Conservation (phyloP, 2,888 invertebrate species). For the Athalia circularis region DNA sequence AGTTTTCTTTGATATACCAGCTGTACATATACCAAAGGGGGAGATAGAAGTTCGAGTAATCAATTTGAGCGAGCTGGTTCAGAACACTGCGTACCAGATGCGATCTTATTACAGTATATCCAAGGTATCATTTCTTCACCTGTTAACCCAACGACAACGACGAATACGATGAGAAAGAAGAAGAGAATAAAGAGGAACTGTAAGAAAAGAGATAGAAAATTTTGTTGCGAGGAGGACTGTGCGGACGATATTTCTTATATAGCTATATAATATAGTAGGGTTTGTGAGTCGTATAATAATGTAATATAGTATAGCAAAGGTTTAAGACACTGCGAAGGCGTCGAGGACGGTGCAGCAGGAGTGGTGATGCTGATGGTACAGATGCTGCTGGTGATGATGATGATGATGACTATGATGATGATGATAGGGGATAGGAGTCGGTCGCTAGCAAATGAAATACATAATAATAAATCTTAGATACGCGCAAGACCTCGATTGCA, state of each 20-base stretch:
- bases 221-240: background rate
- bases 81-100: slow-evolving; percentile 22
- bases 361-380: slow-evolving; percentile 37
- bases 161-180: too few species aligned
- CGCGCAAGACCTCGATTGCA: slow-evolving; percentile 30
- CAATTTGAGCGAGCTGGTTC: slow-evolving; percentile 22
- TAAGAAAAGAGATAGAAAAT: slow-evolving; percentile 5
- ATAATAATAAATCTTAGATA: slow-evolving; percentile 40
- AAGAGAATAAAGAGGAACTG: background rate
- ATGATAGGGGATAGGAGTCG: slow-evolving; percentile 29
- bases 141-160: slow-evolving; percentile 4
- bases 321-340: slow-evolving; percentile 11
- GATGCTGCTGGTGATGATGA: slow-evolving; percentile 25
- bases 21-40: background rate
- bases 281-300: slow-evolving; percentile 11
- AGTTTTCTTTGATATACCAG: background rate
- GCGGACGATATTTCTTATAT: slow-evolving; percentile 9
- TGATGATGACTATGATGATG: slow-evolving; percentile 41
- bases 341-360: slow-evolving; percentile 24
- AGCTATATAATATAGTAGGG: background rate
- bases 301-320: background rate
- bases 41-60: background rate
- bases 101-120: slow-evolving; percentile 32
- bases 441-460: slow-evolving; percentile 35
- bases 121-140: slow-evolving; percentile 27